Base-by-base conservation (phyloP, 2,888 invertebrate species). In the Tortrix viridana region DNA sequence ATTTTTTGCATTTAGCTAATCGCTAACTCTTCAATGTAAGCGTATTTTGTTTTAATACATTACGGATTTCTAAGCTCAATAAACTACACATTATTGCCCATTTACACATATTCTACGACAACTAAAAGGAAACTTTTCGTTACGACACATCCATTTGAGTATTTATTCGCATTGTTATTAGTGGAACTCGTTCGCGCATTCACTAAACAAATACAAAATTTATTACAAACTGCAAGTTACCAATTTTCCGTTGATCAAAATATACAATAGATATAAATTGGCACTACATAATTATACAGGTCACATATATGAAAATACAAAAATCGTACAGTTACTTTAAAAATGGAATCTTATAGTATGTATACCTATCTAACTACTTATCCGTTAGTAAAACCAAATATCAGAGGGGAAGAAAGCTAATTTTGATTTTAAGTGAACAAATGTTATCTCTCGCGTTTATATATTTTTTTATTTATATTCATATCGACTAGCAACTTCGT, bases 211-310 rank as follows among this genome's bases (percentile, higher is more conserved):
- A 65, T 65, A 66, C 55, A 58, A 63, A 77, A 78, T 80, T 79
- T 3, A 32, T 32, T n/a, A 32, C 9, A 32, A 32, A 32, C 12
- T 83, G 81, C 82, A 82, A 85, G 83, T 78, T 78, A 78, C 71
- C 69, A 69, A 70, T 77, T 74, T 69, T 68, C 69, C 55, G 65
- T 70, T 71, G 68, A 74, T 74, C 67, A 77, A 77, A 81, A 80
- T 80, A 80, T 82, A 84, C 80, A 82, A 74, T 74, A 69, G 70
- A 74, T 77, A 81, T 79, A 77, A n/a, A 83, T 91, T 91, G 91
- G 91, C 90, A 91, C 91, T 90, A 91, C 86, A 80, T n/a, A n/a
- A n/a, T 80, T 22, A 88, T 73, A 81, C 86, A 89, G 86, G 86
- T 89, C 88, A 86, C 85, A 80, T 77, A 82, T 85, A 87, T 80